Evolutionary conservation across 2,888 invertebrate genomes (phyloP).

Genomic region (Dioctria rufipes): DNA sequence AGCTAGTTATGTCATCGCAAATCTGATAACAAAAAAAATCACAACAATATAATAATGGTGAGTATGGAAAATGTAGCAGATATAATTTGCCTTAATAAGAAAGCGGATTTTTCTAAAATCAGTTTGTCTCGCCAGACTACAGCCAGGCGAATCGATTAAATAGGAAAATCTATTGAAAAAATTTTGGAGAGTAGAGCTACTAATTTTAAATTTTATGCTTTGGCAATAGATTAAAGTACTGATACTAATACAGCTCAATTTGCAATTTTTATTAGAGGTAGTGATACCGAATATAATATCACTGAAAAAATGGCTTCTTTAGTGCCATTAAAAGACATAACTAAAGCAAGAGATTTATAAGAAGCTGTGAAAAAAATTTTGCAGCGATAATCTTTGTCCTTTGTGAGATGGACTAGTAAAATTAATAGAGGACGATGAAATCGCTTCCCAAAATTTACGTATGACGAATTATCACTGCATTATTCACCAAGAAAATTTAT

Average conservation of each 20-base stretch:
- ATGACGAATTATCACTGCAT: too few species aligned
- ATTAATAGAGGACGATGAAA: too few species aligned
- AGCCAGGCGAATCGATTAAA: not conserved
- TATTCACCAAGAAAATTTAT: too few species aligned
- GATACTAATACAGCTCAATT: not conserved
- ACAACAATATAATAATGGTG: not conserved
- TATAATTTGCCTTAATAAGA: not conserved
- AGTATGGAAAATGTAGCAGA: slow-evolving; percentile 11
- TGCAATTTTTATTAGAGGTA: slow-evolving; percentile 42
- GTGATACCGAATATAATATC: slow-evolving; percentile 56
- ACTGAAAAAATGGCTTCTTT: slow-evolving; percentile 57
- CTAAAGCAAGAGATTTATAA: not conserved
- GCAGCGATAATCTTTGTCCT: too few species aligned
- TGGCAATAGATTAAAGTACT: not conserved
- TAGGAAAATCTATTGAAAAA: not conserved
- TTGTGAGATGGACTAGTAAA: too few species aligned
- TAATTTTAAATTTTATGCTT: not conserved
- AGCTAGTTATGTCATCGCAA: not conserved
- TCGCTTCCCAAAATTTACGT: too few species aligned
- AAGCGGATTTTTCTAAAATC: slow-evolving; percentile 7
- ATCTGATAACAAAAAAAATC: not conserved
- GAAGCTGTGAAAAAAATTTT: too few species aligned
- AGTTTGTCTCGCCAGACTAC: slow-evolving; percentile 6
- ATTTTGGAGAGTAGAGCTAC: not conserved
- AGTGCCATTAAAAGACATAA: slow-evolving; percentile 27